Conservation (phyloP, 2,113 vertebrate species). For the Nycticorax nycticorax region DNA sequence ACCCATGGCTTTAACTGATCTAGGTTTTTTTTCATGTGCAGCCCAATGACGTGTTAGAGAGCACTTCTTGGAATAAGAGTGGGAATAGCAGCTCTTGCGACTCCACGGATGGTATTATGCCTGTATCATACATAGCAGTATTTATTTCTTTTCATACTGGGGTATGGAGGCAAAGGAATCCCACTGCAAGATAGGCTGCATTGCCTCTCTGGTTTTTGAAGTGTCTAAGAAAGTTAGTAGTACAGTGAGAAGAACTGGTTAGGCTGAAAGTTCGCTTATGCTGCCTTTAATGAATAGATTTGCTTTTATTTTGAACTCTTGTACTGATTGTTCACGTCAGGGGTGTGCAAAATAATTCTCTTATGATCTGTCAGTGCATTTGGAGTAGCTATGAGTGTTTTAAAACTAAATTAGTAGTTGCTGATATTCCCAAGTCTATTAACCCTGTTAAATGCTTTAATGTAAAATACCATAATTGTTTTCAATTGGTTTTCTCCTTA, state of each 20-base stretch:
- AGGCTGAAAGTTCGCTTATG: neutral
- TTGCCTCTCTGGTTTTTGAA: neutral
- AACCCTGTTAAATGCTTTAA: neutral
- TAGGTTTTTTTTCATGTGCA: rapidly evolving
- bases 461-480: neutral
- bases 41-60: neutral
- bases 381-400: neutral
- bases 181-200: neutral
- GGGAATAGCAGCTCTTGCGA: neutral
- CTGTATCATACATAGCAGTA: neutral
- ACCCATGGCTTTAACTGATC: neutral
- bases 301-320: neutral
- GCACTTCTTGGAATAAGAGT: neutral
- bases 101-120: neutral
- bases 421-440: neutral
- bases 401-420: neutral
- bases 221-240: neutral
- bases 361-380: neutral
- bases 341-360: neutral
- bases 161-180: neutral
- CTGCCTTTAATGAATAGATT: neutral
- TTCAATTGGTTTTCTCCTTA: neutral
- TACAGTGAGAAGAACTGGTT: neutral
- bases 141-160: neutral
- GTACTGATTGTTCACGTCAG: neutral